Percentiles rank a stretch among this genome's conserved stretches.
phyloP scores from a whole-genome alignment of 2,113 vertebrate species.

The Leucosticte australis region DNA sequence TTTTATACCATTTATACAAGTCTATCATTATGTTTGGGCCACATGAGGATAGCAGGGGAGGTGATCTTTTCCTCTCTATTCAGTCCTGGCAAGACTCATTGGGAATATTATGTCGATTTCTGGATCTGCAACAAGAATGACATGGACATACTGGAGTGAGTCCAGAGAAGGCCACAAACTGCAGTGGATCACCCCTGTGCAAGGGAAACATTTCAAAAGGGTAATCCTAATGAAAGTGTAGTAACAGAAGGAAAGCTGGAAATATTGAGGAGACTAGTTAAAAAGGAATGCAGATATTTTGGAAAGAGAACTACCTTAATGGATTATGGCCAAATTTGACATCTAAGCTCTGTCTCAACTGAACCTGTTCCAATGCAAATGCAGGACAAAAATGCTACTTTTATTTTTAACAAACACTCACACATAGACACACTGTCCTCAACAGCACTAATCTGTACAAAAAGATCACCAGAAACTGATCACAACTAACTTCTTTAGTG shows the following conservation, averaged over 20 bases:
- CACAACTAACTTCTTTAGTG: neutral
- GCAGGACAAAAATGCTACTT: neutral
- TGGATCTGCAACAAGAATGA: neutral
- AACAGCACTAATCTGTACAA: neutral
- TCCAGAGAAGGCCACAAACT: neutral
- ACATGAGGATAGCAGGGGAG: neutral
- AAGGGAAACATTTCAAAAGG: neutral
- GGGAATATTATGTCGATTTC: neutral
- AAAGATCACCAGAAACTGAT: neutral
- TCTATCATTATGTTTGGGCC: neutral
- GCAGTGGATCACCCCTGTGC: neutral
- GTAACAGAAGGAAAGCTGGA: neutral
- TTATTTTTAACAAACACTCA: neutral
- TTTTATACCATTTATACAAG: neutral
- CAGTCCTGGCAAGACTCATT: neutral
- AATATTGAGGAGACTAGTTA: neutral
- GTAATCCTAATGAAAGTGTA: neutral
- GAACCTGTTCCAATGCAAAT: neutral
- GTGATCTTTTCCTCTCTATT: neutral
- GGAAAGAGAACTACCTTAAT: neutral
- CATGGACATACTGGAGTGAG: neutral
- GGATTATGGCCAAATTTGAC: neutral
- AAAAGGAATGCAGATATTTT: neutral
- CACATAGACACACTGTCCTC: neutral
- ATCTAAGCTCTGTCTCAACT: neutral